Base-by-base conservation (phyloP, 2,888 invertebrate species). In the Epinotia brunnichana region DNA sequence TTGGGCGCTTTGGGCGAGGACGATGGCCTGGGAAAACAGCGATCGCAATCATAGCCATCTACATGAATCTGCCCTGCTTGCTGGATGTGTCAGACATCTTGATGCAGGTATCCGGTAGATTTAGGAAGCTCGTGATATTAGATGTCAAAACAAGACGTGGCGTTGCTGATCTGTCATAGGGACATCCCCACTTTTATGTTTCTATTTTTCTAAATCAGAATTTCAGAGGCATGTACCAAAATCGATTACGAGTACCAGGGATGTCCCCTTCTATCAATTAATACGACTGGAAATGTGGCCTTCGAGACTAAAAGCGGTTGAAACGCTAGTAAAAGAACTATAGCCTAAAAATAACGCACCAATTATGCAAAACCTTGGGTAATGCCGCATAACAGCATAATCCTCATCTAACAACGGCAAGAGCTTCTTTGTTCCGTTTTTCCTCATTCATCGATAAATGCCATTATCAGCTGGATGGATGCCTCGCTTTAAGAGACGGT, bases 21-120 rank as follows among this genome's bases (percentile, higher is more conserved):
- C 70, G 70, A 59, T 59, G 63, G 48, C 70, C 63, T 57, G 63
- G 48, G 63, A 63, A 35, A 53, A 44, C 44, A 44, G 15, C 44
- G 35, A 35, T 9, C 3, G 48, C 2, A n/a, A 48, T n/a, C 48
- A 4, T n/a, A n/a, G 48, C 15, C 5, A n/a, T 48, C 48, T 48
- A n/a, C 48, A n/a, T n/a, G 48, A 13, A 48, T 48, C 48, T n/a
- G 48, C 7, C 7, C 48, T 5, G 44, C 44, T 48, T n/a, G n/a
- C 48, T 48, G 48, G 7, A n/a, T n/a, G 48, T 15, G 15, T 44
- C 15, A 44, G 15, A 15, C 15, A 15, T 44, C 15, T 13, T 44
- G 44, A 15, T 44, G 48, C n/a, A 48, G 48, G 48, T 13, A n/a
- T 48, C 48, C 48, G n/a, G 48, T 48, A n/a, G 35, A 35, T 35